phyloP scores from a whole-genome alignment of 1,140 invertebrate species.

The Ostrea denselamellosa region DNA sequence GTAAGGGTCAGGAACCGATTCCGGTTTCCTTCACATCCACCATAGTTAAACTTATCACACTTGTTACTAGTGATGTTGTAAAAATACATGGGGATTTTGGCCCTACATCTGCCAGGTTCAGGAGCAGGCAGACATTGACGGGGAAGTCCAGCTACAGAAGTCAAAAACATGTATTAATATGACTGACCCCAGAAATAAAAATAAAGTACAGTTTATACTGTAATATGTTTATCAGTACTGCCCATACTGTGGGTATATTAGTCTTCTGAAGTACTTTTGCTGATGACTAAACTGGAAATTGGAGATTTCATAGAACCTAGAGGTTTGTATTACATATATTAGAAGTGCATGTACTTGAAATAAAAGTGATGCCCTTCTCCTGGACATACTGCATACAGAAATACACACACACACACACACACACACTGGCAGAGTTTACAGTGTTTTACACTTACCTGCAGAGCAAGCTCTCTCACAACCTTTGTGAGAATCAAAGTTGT shows the following conservation, averaged over 20 bases:
- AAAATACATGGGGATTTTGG: conserved; percentile 81
- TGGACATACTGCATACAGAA: no score
- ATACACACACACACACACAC: neutral
- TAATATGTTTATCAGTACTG: no score
- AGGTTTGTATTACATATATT: no score
- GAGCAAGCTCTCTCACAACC: conserved; percentile 82
- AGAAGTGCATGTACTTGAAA: no score
- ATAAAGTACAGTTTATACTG: no score
- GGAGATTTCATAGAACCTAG: no score
- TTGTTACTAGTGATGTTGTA: conserved; percentile 80
- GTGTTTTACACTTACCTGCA: neutral
- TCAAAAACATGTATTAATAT: no score
- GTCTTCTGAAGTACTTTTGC: no score
- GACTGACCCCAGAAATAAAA: no score
- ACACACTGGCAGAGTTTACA: neutral
- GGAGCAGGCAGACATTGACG: conserved; percentile 37
- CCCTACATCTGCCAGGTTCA: conserved; percentile 81
- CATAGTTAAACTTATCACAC: conserved; percentile 72
- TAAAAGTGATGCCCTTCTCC: no score
- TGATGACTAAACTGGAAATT: no score
- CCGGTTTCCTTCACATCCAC: conserved; percentile 61
- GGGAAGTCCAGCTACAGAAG: conserved; percentile 33
- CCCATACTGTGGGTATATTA: no score
- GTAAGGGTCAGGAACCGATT: conserved; percentile 56
- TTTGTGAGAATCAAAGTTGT: conserved; percentile 83